Base-by-base conservation (phyloP, 2,113 vertebrate genomes). In the Nerophis ophidion region DNA sequence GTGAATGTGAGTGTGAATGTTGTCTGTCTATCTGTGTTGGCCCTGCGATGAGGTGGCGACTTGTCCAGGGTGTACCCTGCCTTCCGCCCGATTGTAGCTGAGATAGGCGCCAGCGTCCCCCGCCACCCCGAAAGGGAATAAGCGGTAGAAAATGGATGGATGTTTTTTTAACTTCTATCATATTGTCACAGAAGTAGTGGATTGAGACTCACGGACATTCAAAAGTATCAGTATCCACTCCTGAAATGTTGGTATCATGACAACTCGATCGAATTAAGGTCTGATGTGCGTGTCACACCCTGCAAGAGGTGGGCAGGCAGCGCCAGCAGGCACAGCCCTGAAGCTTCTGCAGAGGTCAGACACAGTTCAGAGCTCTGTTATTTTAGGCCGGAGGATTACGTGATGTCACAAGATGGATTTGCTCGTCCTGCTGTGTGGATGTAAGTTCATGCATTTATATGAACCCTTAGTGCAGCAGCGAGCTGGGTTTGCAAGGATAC, bases 361-460 rank as follows among this genome's bases (percentile, higher is more conserved):
- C 75, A 68, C 70, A 83, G 83, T 81, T 81, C 80, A 80, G 57
- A 70, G 67, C 79, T 68, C 70, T 71, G 79, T 82, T 86, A 86
- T 84, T 83, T 86, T 83, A 79, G 83, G 80, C 68, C 66, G 74
- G 67, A 45, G 66, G 81, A 84, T 85, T 86, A 83, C 64, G 63
- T 81, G 74, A 74, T 81, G 80, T 85, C 84, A 88, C 76, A 54
- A 81, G 81, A 83, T 77, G 79, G 75, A 76, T 80, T 75, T 64
- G 52, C 70, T 84, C 80, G 76, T 81, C 80, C 78, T 60, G 63
- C 54, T 68, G 65, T 5, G 34, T 19, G 54, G 5, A 62, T 52
- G 48, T 36, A 26, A 19, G 71, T 42, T 56, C 36, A 52, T 63
- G 52, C 35, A 26, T 48, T 26, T 42, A 72, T 77, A 70, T 72